Evolutionary conservation across 2,113 vertebrate genomes (phyloP).

Genomic region (Athene cunicularia): DNA sequence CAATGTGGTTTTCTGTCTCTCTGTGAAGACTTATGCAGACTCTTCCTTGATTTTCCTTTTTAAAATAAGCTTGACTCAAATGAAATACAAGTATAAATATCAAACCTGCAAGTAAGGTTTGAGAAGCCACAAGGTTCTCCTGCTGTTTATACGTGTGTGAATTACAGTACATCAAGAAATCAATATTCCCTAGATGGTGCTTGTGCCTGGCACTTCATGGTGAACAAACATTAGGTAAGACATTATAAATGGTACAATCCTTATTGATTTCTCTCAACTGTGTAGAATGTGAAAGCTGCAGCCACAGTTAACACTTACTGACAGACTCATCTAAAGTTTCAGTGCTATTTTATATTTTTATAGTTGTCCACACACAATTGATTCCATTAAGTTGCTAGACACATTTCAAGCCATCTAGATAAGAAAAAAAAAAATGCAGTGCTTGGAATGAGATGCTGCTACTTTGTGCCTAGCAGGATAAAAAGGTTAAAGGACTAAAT

Average conservation of each 20-base stretch:
- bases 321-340: constrained; percentile 62
- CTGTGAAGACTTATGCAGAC: neutral
- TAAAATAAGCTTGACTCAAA: constrained; percentile 1
- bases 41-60: neutral
- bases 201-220: constrained; percentile 73
- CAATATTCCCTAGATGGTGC: constrained; percentile 71
- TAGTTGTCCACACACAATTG: constrained; percentile 48
- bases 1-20: neutral
- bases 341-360: constrained; percentile 66
- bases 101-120: constrained; percentile 18
- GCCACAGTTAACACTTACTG: constrained; percentile 66
- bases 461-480: constrained; percentile 32
- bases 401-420: constrained; percentile 57
- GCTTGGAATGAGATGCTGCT: constrained; percentile 48
- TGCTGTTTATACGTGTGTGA: constrained; percentile 67
- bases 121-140: constrained; percentile 54
- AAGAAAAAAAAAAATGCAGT: neutral
- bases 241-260: constrained; percentile 74
- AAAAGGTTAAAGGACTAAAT: constrained; percentile 51
- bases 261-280: constrained; percentile 72
- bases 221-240: constrained; percentile 72
- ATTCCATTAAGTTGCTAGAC: constrained; percentile 62
- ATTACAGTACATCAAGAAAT: constrained; percentile 75
- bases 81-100: constrained; percentile 13
- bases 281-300: constrained; percentile 61